A percentile compares a stretch with the other conserved stretches of the same genome.
These are phyloP conservation scores for Ataeniobius toweri DNA, from an alignment of 2,797 vertebrate species.

Conservation along the genomic window DNA sequence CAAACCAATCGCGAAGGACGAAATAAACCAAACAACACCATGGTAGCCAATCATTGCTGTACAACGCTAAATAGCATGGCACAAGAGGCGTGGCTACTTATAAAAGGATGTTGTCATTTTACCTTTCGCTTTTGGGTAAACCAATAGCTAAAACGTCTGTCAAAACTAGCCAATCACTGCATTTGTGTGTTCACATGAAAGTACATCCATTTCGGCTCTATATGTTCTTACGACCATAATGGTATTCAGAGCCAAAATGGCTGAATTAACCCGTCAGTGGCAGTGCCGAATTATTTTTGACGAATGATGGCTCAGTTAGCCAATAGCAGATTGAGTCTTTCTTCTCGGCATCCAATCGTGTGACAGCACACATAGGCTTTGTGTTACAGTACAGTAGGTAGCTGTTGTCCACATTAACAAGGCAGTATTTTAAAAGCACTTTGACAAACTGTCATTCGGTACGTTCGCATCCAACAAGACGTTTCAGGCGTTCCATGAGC, in stretches of 20 bases:
- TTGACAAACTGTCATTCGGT: conserved; percentile 74
- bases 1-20: conserved; percentile 51
- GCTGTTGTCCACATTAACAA: conserved; percentile 71
- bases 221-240: rapidly evolving
- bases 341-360: conserved; percentile 58
- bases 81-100: conserved; percentile 52
- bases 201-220: conserved; percentile 60
- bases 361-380: conserved; percentile 42
- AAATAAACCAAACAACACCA: conserved; percentile 61
- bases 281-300: not conserved
- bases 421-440: conserved; percentile 72
- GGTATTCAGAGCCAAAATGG: conserved; percentile 72
- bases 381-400: conserved; percentile 63
- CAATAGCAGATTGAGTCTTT: conserved; percentile 47
- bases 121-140: conserved; percentile 36
- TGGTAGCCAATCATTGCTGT: conserved; percentile 63
- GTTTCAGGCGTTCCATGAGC: conserved; percentile 33
- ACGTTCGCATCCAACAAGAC: conserved; percentile 52
- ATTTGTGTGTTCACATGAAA: not conserved
- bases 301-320: conserved; percentile 36
- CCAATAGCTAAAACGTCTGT: conserved; percentile 57
- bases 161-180: conserved; percentile 53
- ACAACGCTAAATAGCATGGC: conserved; percentile 75
- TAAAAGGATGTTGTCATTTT: conserved; percentile 45
- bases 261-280: conserved; percentile 22